Base-by-base conservation (phyloP, 2,113 vertebrate species). In the Macquaria ambigua region DNA sequence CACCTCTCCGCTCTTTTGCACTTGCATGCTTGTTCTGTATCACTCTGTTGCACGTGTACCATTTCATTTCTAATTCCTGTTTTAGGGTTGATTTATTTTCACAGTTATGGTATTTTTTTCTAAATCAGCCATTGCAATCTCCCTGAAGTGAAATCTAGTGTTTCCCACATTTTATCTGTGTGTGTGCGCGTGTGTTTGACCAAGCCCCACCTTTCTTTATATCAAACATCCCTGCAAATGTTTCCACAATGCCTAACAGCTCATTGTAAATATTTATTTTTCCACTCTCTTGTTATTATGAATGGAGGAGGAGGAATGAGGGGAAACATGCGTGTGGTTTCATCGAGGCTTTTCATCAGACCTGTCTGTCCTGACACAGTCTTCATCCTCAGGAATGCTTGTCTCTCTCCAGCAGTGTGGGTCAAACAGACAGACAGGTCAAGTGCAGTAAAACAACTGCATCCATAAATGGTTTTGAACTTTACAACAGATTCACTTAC, bases 231-330 rank as follows among this genome's bases (percentile, higher is more conserved):
- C 46, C 31, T 41, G 56, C 31, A 55, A 90, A 81, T 75, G 81
- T 86, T 87, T 85, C 55, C 77, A 86, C 82, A 82, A 79, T 84
- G 71, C 59, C 74, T 41, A 58, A 64, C 59, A 77, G 69, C 82
- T 85, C 37, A 55, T 25, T 87, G 85, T 87, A 92, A 91, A 92
- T 92, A 88, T 91, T 92, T 85, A 82, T 87, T 85, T 89, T 87
- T 77, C 59, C 71, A 61, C n/a, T 55, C 79, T 66, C 61, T 67
- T 75, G 31, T 70, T 53, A 86, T 77, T 79, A 68, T 91, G 90
- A 93, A 90, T 85, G 79, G 59, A 84, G 68, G 46, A 74, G 46
- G 53, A 79, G 77, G 73, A 84, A 74, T 85, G 73, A 87, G 75
- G 53, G 85, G 50, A 81, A 82, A 83, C 68, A 73, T 78, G 62